Percentiles rank a stretch among this genome's conserved stretches.
phyloP scores from a whole-genome alignment of 2,797 vertebrate genomes.

The Pangasius mekongensis region DNA sequence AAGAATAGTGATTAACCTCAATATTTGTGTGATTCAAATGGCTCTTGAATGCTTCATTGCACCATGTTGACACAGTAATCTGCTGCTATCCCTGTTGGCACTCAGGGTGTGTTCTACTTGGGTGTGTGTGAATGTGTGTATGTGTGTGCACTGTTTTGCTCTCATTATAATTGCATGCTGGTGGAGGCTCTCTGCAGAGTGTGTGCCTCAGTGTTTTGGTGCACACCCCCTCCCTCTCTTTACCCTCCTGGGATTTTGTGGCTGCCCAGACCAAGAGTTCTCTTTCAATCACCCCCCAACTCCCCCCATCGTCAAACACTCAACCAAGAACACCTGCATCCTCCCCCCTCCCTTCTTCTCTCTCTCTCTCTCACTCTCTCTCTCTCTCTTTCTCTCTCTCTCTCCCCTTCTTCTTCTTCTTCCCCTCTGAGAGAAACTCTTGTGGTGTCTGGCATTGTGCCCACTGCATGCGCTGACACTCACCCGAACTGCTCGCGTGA shows the following conservation, averaged over 20 bases:
- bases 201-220: slow-evolving; percentile 40
- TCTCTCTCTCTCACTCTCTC: slow-evolving; percentile 36
- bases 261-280: slow-evolving; percentile 39
- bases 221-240: background rate
- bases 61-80: slow-evolving; percentile 43
- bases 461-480: slow-evolving; percentile 66
- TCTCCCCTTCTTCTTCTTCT: slow-evolving; percentile 39
- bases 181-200: slow-evolving; percentile 22
- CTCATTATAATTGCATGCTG: slow-evolving; percentile 45
- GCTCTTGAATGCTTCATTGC: slow-evolving; percentile 22
- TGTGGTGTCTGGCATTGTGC: slow-evolving; percentile 66
- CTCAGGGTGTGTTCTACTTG: background rate
- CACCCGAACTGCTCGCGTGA: slow-evolving; percentile 68
- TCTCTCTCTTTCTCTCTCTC: slow-evolving; percentile 33
- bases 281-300: slow-evolving; percentile 5
- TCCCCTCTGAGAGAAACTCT: slow-evolving; percentile 53
- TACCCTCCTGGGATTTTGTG: slow-evolving; percentile 39
- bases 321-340: slow-evolving; percentile 52
- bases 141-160: slow-evolving; percentile 33
- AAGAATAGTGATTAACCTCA: slow-evolving; percentile 28
- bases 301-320: slow-evolving; percentile 20
- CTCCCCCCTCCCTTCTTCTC: slow-evolving; percentile 21
- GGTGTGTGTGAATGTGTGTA: background rate
- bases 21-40: slow-evolving; percentile 22
- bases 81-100: slow-evolving; percentile 26